These are phyloP conservation scores for Caenorhabditis imperialis DNA, from an alignment of 2,888 invertebrate genomes.

Conservation along the genomic window DNA sequence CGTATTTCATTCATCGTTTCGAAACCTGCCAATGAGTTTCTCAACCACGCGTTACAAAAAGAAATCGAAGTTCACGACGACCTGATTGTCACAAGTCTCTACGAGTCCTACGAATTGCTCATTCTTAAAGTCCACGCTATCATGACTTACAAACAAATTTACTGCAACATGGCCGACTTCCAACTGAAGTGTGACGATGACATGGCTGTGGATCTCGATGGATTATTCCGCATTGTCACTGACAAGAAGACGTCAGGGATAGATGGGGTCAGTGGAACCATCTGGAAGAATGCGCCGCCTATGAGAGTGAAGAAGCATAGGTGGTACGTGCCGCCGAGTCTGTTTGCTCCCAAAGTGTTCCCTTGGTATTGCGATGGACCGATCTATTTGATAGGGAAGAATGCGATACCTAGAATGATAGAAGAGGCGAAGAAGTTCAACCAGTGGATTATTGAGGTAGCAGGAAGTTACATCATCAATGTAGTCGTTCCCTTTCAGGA, in stretches of 20 bases:
- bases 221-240: slow-evolving; percentile 21
- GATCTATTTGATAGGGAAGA: slow-evolving; percentile 53
- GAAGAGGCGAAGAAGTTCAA: slow-evolving; percentile 36
- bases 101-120: slow-evolving; percentile 57
- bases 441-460: slow-evolving; percentile 48
- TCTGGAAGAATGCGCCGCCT: slow-evolving; percentile 54
- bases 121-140: slow-evolving; percentile 57
- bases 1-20: slow-evolving; percentile 42
- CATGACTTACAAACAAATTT: slow-evolving; percentile 37
- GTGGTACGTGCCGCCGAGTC: slow-evolving; percentile 51
- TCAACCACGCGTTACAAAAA: slow-evolving; percentile 33
- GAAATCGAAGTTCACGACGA: slow-evolving; percentile 51
- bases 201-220: slow-evolving; percentile 50
- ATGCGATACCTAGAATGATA: slow-evolving; percentile 44
- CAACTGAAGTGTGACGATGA: slow-evolving; percentile 62
- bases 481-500: slow-evolving; percentile 32
- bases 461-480: too few species aligned
- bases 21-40: slow-evolving; percentile 20
- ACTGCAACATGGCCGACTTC: slow-evolving; percentile 42
- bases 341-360: slow-evolving; percentile 42
- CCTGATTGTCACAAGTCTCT: slow-evolving; percentile 53
- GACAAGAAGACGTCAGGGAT: slow-evolving; percentile 10
- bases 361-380: slow-evolving; percentile 63
- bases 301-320: slow-evolving; percentile 41
- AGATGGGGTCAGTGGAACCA: slow-evolving; percentile 41